These are phyloP conservation scores for Gobio gobio DNA, from an alignment of 2,113 vertebrate species.

Conservation along the genomic window DNA sequence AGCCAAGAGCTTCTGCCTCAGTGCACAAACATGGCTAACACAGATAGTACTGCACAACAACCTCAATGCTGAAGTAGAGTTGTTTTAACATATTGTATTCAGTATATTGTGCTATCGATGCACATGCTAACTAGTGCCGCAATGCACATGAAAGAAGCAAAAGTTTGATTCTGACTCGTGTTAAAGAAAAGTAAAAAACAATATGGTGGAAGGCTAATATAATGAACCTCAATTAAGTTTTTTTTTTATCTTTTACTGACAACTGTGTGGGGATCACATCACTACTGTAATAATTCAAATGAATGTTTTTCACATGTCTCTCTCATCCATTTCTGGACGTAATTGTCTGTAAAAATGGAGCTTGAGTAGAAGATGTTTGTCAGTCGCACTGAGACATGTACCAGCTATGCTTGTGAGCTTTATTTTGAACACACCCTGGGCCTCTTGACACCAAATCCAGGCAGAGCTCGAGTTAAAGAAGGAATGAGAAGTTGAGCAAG, in stretches of 20 bases:
- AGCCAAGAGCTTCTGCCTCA: constrained; percentile 44
- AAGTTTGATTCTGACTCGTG: neutral
- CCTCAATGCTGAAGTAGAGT: neutral
- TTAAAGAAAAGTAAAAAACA: neutral
- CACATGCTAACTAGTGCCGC: neutral
- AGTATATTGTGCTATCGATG: neutral
- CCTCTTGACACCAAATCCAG: constrained; percentile 26
- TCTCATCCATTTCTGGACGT: neutral
- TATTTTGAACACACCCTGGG: constrained; percentile 46
- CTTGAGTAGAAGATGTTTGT: neutral
- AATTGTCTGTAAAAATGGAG: neutral
- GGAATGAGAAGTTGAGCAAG: neutral
- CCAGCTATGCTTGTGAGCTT: constrained; percentile 1
- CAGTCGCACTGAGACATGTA: neutral
- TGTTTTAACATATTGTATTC: neutral
- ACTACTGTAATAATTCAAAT: neutral
- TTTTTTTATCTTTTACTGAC: neutral
- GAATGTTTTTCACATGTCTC: neutral
- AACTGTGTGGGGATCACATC: neutral
- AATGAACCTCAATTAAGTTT: neutral
- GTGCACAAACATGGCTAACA: constrained; percentile 42
- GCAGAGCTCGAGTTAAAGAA: constrained; percentile 39
- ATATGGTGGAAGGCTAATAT: neutral
- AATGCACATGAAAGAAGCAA: neutral
- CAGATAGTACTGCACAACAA: constrained; percentile 7